Evolutionary conservation across 2,888 invertebrate genomes (phyloP).

Genomic region (Molorchus minor): DNA sequence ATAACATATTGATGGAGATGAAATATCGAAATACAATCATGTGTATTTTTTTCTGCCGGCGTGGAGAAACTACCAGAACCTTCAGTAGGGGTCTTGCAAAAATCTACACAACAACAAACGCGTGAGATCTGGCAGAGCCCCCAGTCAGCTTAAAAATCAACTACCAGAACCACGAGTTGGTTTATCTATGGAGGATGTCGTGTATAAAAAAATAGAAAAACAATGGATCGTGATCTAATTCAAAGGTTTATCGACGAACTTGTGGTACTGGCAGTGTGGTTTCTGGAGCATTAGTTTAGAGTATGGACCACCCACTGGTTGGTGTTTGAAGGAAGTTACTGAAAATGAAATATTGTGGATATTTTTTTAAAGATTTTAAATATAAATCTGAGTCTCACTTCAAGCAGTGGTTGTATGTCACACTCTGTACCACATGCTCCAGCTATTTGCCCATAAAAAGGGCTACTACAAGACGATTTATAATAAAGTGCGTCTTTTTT

Average conservation of each 20-base stretch:
- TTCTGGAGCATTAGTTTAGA: constrained; percentile 4
- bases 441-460: constrained; percentile 38
- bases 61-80: constrained; percentile 26
- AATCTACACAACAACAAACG: constrained; percentile 42
- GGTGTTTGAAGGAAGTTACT: too few relatives aligned
- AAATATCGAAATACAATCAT: constrained; percentile 60
- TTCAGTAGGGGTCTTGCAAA: constrained; percentile 34
- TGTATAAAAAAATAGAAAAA: constrained; percentile 25
- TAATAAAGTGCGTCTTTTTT: constrained; percentile 57
- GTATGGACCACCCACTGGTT: background rate
- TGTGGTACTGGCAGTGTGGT: constrained; percentile 36
- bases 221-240: constrained; percentile 24
- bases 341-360: too few relatives aligned
- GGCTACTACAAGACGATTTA: constrained; percentile 53
- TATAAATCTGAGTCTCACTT: too few relatives aligned
- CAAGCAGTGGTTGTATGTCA: too few relatives aligned
- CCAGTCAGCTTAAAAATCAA: constrained; percentile 15
- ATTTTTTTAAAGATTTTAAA: too few relatives aligned
- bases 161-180: constrained; percentile 35
- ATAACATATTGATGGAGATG: constrained; percentile 64
- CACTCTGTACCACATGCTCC: constrained; percentile 15
- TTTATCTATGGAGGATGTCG: constrained; percentile 15
- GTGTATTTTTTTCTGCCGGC: constrained; percentile 50
- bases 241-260: constrained; percentile 23
- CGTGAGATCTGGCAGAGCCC: constrained; percentile 25